Base-by-base conservation (phyloP, 2,888 invertebrate genomes). In the Amphipyra berbera region DNA sequence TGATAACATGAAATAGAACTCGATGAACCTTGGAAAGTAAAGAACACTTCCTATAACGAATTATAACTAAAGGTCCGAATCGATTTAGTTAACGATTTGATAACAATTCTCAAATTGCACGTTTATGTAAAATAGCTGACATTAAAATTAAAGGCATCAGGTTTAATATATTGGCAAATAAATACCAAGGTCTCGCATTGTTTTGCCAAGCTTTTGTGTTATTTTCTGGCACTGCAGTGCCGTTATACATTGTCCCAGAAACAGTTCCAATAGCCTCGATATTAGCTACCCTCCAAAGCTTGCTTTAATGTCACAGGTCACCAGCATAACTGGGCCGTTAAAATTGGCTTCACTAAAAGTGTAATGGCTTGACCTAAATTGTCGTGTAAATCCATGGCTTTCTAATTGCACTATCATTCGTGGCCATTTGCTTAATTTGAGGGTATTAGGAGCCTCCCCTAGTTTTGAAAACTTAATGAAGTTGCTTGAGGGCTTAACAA, bases 221-320 rank as follows among this genome's bases (percentile, higher is more conserved):
- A 78, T 84, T 87, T 86, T 82, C 81, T 80, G 82, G 75, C 72
- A 75, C 69, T 73, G 61, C 59, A 70, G 61, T 69, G 67, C 64
- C 78, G 77, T 77, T 82, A 79, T 64, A 74, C 68, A 73, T 61
- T 67, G 65, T 74, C 61, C 55, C 73, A 76, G 74, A 57, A 65
- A 66, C 41, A 77, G 76, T 79, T 59, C 56, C 68, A 75, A 77
- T 87, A 84, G 81, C 86, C 86, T 80, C 83, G 80, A 82, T 84
- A 83, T 80, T 82, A 79, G 80, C 81, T 82, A 74, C 84, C 81
- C 83, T 84, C 77, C 77, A 82, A 85, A 84, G 82, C 70, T 79
- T 79, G 70, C 64, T 62, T 75, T 79, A 86, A 87, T 88, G 85
- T 83, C 88, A 85, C 72, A 86, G 88, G 86, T 89, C 83, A 84